Evolutionary conservation across 2,113 vertebrate species (phyloP).

Genomic region (Platanista minor): DNA sequence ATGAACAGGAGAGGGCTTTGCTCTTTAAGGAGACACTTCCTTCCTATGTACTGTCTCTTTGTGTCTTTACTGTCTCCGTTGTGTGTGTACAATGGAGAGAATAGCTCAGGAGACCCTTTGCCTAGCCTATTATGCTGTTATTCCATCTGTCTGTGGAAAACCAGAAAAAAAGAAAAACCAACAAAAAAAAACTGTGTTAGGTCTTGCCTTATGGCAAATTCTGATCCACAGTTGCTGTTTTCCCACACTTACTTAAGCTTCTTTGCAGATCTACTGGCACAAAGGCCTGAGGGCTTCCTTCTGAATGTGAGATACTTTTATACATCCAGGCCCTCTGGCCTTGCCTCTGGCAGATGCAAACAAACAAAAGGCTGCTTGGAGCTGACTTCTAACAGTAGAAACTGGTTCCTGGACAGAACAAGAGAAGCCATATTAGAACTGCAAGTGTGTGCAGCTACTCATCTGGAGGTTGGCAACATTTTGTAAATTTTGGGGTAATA

Average conservation of each 20-base stretch:
- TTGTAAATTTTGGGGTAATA: background rate
- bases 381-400: conserved; percentile 72
- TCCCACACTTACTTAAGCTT: conserved; percentile 86
- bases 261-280: conserved; percentile 78
- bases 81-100: conserved; percentile 72
- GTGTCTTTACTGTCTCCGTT: conserved; percentile 73
- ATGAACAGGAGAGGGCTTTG: conserved; percentile 56
- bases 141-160: conserved; percentile 87
- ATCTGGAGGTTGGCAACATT: background rate
- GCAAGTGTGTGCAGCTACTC: background rate
- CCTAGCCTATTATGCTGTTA: conserved; percentile 79
- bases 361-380: conserved; percentile 75
- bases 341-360: conserved; percentile 80
- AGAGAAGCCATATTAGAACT: conserved; percentile 25
- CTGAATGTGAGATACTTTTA: conserved; percentile 69
- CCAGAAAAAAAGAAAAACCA: conserved; percentile 73
- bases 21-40: conserved; percentile 72
- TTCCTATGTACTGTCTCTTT: conserved; percentile 73
- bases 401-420: conserved; percentile 64
- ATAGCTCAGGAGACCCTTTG: conserved; percentile 79
- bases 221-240: conserved; percentile 85
- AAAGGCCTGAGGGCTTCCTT: conserved; percentile 76
- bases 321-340: conserved; percentile 72
- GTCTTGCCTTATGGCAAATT: conserved; percentile 85
- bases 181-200: conserved; percentile 77